These are phyloP conservation scores for Ligdia adustata DNA, from an alignment of 2,888 invertebrate species.

Conservation along the genomic window DNA sequence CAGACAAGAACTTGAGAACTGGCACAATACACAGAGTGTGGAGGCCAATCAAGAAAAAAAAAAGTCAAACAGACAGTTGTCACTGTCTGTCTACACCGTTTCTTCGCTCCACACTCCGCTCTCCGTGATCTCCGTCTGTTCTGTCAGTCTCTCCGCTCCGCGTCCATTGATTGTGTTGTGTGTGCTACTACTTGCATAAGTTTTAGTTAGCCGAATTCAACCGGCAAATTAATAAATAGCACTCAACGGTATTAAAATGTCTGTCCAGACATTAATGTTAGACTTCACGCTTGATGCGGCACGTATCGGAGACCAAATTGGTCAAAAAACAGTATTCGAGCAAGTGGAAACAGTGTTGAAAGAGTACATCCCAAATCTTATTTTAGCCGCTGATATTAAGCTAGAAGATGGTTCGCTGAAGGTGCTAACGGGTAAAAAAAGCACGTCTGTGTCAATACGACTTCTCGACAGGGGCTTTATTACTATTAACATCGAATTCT, in stretches of 20 bases:
- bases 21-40: too few relatives aligned
- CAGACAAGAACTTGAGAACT: too few relatives aligned
- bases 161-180: too few relatives aligned
- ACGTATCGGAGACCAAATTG: conserved; percentile 86
- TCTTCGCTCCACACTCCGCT: too few relatives aligned
- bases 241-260: conserved; percentile 77
- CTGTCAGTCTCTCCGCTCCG: too few relatives aligned
- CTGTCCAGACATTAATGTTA: conserved; percentile 90
- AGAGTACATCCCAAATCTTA: conserved; percentile 88
- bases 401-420: conserved; percentile 88
- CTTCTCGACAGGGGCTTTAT: conserved; percentile 90
- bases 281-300: conserved; percentile 91
- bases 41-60: too few relatives aligned
- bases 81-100: too few relatives aligned
- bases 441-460: conserved; percentile 88
- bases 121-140: too few relatives aligned
- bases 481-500: conserved; percentile 93
- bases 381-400: conserved; percentile 86
- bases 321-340: conserved; percentile 86
- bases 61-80: too few relatives aligned
- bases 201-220: conserved; percentile 1
- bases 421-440: conserved; percentile 88
- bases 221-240: conserved; percentile 16
- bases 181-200: conserved; percentile 17
- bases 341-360: conserved; percentile 88